phyloP scores from a whole-genome alignment of 2,888 invertebrate species.

The Parnassius apollo region DNA sequence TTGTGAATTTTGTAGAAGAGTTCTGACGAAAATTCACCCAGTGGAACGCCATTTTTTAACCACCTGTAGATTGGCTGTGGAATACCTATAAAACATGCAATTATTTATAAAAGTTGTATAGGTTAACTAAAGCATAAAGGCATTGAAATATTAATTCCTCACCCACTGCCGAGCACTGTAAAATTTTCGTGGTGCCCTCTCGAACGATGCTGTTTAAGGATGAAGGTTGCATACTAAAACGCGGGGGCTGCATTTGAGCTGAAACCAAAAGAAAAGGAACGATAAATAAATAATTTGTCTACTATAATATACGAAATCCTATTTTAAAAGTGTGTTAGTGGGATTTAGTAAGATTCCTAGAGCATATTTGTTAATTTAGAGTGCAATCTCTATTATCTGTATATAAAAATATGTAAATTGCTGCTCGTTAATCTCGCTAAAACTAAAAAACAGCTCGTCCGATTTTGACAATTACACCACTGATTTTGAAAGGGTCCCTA shows the following conservation, averaged over 20 bases:
- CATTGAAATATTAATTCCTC: conserved; percentile 49
- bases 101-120: neutral
- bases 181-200: conserved; percentile 93
- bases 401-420: no score
- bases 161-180: conserved; percentile 96
- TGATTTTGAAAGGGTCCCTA: no score
- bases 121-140: neutral
- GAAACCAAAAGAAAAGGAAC: conserved; percentile 42
- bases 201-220: conserved; percentile 92
- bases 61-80: conserved; percentile 96
- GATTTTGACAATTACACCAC: no score
- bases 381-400: no score
- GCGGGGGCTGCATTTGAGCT: conserved; percentile 88
- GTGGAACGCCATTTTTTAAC: conserved; percentile 91
- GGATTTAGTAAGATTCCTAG: no score
- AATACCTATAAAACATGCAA: conserved; percentile 83
- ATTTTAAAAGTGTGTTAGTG: no score
- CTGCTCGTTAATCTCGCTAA: no score
- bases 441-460: no score
- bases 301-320: no score
- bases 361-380: no score
- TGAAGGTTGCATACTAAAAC: conserved; percentile 93
- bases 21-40: conserved; percentile 91
- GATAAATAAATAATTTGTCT: neutral
- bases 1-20: conserved; percentile 91